Evolutionary conservation across 2,888 invertebrate species (phyloP).

Genomic region (Rotaria sp.): DNA sequence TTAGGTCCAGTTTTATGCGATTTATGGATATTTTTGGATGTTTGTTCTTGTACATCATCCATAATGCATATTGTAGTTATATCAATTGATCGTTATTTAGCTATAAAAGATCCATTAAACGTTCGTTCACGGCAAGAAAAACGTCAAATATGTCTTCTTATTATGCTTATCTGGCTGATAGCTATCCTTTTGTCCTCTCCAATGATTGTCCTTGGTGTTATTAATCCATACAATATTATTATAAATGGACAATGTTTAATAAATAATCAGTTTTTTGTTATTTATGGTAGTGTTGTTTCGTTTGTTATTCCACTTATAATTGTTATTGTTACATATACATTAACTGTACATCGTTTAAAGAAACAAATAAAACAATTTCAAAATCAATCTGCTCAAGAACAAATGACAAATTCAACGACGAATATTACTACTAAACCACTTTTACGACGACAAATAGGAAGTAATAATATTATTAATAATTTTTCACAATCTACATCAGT

Average conservation of each 20-base stretch:
- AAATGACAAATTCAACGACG: neutral
- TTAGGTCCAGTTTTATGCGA: constrained; percentile 27
- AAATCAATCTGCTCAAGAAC: constrained; percentile 12
- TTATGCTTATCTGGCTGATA: constrained; percentile 85
- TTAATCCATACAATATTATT: constrained; percentile 62
- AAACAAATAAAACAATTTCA: constrained; percentile 35
- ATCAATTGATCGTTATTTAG: constrained; percentile 59
- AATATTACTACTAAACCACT: neutral
- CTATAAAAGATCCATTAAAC: constrained; percentile 42
- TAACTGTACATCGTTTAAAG: constrained; percentile 70
- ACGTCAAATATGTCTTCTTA: constrained; percentile 64
- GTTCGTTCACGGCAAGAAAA: constrained; percentile 50
- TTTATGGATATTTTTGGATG: constrained; percentile 56
- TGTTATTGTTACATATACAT: constrained; percentile 83
- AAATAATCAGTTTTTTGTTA: constrained; percentile 57
- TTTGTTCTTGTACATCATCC: constrained; percentile 59
- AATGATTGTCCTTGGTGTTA: constrained; percentile 55
- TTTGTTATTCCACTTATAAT: constrained; percentile 90
- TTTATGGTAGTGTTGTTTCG: constrained; percentile 85
- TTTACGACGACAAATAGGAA: neutral
- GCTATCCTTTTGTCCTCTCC: constrained; percentile 61
- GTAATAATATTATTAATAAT: neutral
- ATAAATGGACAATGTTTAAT: constrained; percentile 33
- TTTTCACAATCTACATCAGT: neutral
- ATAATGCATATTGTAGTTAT: constrained; percentile 69